These are phyloP conservation scores for Chelonia mydas DNA, from an alignment of 2,797 vertebrate species.

Conservation along the genomic window DNA sequence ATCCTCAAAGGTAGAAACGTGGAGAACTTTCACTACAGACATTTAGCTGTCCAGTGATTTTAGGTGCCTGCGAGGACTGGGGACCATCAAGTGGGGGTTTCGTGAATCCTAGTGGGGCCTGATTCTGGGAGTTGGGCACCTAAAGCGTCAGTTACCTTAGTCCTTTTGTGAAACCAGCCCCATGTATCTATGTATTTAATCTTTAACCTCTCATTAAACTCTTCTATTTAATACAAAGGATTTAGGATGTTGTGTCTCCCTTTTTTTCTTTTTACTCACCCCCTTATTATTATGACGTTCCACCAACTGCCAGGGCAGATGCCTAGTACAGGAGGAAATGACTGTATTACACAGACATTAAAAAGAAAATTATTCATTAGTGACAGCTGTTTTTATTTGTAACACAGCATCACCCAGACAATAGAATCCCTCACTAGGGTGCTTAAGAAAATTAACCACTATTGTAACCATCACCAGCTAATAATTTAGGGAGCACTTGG, in stretches of 20 bases:
- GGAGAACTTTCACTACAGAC: not conserved
- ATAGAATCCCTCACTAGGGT: not conserved
- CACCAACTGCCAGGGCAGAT: not conserved
- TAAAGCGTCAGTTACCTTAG: not conserved
- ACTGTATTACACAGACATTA: not conserved
- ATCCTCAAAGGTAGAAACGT: not conserved
- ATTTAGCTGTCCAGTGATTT: not conserved
- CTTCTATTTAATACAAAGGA: not conserved
- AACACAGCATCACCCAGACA: not conserved
- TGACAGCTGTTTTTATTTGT: not conserved
- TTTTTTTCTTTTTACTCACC: not conserved
- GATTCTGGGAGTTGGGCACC: not conserved
- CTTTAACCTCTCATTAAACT: not conserved
- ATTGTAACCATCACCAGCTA: not conserved
- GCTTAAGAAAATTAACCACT: conserved; percentile 19
- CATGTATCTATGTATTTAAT: rapidly evolving
- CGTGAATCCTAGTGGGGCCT: not conserved
- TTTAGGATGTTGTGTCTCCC: not conserved
- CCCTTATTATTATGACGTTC: not conserved
- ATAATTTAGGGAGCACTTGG: not conserved
- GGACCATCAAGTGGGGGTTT: not conserved
- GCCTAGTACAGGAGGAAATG: not conserved
- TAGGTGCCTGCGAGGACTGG: not conserved
- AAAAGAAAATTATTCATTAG: not conserved
- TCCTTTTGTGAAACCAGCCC: not conserved